Percentiles rank a stretch among this genome's conserved stretches.
phyloP scores from a whole-genome alignment of 2,888 invertebrate genomes.

The Pegoplata infirma region DNA sequence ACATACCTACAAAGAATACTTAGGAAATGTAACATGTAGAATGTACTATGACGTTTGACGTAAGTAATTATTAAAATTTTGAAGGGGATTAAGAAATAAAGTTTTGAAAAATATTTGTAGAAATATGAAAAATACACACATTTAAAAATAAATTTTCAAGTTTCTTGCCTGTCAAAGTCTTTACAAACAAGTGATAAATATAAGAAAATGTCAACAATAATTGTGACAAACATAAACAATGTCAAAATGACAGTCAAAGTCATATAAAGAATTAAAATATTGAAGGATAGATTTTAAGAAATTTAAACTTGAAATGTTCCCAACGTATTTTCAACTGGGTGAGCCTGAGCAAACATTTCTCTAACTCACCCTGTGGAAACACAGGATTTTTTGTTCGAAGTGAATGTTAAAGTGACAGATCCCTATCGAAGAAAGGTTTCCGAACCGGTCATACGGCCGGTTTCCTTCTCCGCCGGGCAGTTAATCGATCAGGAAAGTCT shows the following conservation, averaged over 20 bases:
- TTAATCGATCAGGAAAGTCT: no score
- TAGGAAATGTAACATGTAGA: conserved; percentile 3
- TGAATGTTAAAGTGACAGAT: no score
- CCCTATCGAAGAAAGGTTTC: no score
- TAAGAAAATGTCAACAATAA: background rate
- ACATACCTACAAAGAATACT: background rate
- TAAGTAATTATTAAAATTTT: conserved; percentile 5
- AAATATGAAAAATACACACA: background rate
- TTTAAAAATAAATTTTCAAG: background rate
- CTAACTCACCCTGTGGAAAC: no score
- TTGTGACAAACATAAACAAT: conserved; percentile 2
- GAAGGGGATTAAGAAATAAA: background rate
- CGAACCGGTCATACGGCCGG: no score
- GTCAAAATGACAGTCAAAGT: background rate
- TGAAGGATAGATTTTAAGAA: no score
- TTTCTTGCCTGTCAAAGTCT: conserved; percentile 6
- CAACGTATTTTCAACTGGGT: no score
- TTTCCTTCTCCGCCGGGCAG: no score
- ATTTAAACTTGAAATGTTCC: no score
- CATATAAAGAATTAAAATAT: no score
- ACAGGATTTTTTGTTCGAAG: no score
- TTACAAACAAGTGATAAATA: background rate
- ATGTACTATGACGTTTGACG: conserved; percentile 2
- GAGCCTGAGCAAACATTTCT: no score
- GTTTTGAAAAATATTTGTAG: background rate